Percentiles rank a stretch among this genome's conserved stretches.
Conservation (phyloP, 2,797 vertebrate species). For the Lagodon rhomboides region DNA sequence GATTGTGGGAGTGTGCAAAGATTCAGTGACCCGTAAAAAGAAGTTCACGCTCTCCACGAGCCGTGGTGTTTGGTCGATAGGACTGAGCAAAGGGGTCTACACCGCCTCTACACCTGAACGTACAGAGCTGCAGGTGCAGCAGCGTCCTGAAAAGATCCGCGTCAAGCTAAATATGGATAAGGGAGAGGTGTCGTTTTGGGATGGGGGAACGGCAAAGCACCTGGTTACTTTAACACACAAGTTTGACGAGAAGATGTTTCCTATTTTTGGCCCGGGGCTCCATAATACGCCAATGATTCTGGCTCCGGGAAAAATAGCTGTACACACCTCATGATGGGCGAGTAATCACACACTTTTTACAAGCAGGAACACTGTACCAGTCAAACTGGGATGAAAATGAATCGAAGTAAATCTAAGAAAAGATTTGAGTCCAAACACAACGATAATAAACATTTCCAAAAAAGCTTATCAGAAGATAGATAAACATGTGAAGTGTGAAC, state of each 20-base stretch:
- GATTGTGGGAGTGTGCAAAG: slow-evolving; percentile 86
- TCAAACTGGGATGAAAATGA: not conserved
- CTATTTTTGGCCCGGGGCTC: slow-evolving; percentile 78
- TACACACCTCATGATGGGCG: slow-evolving; percentile 67
- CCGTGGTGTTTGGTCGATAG: slow-evolving; percentile 84
- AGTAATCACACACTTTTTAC: not conserved
- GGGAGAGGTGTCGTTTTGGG: slow-evolving; percentile 87
- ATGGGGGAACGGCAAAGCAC: slow-evolving; percentile 74
- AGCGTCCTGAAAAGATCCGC: slow-evolving; percentile 79
- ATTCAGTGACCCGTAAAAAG: slow-evolving; percentile 78
- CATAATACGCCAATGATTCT: slow-evolving; percentile 57
- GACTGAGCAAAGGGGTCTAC: slow-evolving; percentile 83
- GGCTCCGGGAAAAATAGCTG: slow-evolving; percentile 63
- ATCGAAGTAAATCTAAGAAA: not conserved
- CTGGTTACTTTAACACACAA: slow-evolving; percentile 68
- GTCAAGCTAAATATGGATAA: slow-evolving; percentile 85
- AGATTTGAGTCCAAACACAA: not conserved
- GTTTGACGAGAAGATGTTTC: slow-evolving; percentile 69
- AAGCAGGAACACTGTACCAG: not conserved
- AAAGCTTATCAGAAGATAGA: not conserved
- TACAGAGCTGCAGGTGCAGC: slow-evolving; percentile 69
- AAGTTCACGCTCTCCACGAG: slow-evolving; percentile 82
- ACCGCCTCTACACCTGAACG: slow-evolving; percentile 74
- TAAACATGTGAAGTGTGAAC: not conserved
- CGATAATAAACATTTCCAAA: not conserved